Evolutionary conservation across 2,113 vertebrate species (phyloP).

Genomic region (Megaceryle torquata): DNA sequence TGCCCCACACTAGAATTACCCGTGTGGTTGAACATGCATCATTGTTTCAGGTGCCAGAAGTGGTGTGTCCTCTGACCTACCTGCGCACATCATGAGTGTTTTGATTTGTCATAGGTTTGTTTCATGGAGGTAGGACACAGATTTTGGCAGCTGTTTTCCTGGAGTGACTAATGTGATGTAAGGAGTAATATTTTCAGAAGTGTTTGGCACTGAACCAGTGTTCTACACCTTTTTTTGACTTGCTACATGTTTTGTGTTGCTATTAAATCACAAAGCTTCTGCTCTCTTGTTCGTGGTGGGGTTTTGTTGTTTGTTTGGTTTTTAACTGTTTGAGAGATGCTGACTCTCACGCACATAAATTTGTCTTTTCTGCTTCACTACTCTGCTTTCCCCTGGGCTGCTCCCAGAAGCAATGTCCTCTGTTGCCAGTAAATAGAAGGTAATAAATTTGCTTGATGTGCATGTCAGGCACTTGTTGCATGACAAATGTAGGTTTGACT

Average conservation of each 20-base stretch:
- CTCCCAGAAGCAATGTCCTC: not conserved
- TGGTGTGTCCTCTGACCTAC: not conserved
- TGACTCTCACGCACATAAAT: not conserved
- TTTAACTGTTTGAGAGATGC: not conserved
- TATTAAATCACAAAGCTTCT: not conserved
- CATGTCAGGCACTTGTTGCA: not conserved
- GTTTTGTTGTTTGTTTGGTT: not conserved
- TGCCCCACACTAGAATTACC: not conserved
- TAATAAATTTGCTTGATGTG: not conserved
- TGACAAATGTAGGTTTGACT: not conserved
- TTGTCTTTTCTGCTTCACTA: not conserved
- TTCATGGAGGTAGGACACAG: not conserved
- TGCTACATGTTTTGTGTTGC: not conserved
- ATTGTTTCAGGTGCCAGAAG: not conserved
- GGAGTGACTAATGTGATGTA: not conserved
- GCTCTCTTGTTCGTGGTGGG: rapidly evolving
- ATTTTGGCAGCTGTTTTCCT: not conserved
- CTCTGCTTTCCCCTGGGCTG: rapidly evolving
- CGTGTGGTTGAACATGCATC: not conserved
- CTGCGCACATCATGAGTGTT: not conserved
- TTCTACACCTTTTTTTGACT: not conserved
- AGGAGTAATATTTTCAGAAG: not conserved
- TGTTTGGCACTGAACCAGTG: not conserved
- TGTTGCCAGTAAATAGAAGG: not conserved
- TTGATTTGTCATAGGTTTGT: not conserved